Base-by-base conservation (phyloP, 2,113 vertebrate species). In the Colinus virginianus region DNA sequence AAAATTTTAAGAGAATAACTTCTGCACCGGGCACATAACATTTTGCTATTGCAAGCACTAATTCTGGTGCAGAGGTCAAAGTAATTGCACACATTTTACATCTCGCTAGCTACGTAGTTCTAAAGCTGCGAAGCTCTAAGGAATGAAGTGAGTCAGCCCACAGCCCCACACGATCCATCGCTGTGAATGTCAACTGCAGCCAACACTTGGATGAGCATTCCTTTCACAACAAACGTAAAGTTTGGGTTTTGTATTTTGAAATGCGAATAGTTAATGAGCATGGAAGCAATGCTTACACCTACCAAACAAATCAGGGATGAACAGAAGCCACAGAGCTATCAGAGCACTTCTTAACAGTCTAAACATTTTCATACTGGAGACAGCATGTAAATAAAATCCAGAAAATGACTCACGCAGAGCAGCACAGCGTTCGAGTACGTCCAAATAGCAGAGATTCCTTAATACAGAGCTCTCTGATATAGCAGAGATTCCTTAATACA, bases 131-230 rank as follows among this genome's bases (percentile, higher is more conserved):
- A 74, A 71, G 30, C 49, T 51, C 49, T 80, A 17, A 18, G 46
- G 56, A 88, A 94, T 78, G 34, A 88, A 83, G 64, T 90, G 76
- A 93, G 85, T 84, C 87, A 89, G 34, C 48, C 70, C 25, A 23
- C 30, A 26, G 26, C 38, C 70, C 82, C 46, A 42, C 0, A 1
- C 74, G 46, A 40, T 58, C 46, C 88, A 83, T 26, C 49, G 76
- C 43, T 75, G 17, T 36, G 75, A 95, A 82, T 34, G 67, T 49
- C 77, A 89, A 78, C 78, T 12, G 20, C 64, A 85, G 45, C 2
- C 2, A n/a, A 30, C 46, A 68, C 3, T 2, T n/a, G 38, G 21
- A 34, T 7, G 13, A 91, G 0, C 62, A 18, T 30, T 91, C 83
- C 18, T 67, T 93, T 83, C 76, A 63, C 78, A 93, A 77, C 42